These are phyloP conservation scores for Aphaenogaster rudis DNA, from an alignment of 1,140 invertebrate genomes.

Conservation along the genomic window DNA sequence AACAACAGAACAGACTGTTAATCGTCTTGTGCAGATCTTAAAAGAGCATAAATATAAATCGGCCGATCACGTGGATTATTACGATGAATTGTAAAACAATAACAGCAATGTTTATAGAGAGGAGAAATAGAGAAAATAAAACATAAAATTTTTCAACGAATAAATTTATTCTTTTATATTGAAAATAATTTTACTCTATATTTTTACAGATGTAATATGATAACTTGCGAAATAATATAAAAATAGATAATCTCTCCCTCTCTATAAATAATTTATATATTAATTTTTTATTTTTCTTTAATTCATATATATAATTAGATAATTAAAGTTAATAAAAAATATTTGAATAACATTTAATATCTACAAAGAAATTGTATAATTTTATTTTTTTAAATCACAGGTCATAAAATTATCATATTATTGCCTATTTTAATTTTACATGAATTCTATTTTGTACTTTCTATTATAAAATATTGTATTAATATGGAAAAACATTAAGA, in stretches of 20 bases:
- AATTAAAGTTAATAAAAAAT: not conserved
- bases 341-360: not conserved
- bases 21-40: slow-evolving; percentile 91
- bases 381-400: not conserved
- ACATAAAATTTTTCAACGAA: not conserved
- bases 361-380: not conserved
- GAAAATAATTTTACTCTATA: not conserved
- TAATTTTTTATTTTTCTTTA: slow-evolving; percentile 28
- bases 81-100: slow-evolving; percentile 87
- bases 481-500: not conserved
- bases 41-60: slow-evolving; percentile 91
- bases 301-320: not conserved
- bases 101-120: not conserved
- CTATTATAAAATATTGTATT: not conserved
- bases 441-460: slow-evolving; percentile 17
- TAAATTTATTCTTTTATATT: not conserved
- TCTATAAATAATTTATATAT: slow-evolving; percentile 6
- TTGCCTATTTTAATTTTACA: not conserved
- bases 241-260: not conserved
- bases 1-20: slow-evolving; percentile 92
- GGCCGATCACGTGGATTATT: slow-evolving; percentile 96
- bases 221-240: slow-evolving; percentile 6
- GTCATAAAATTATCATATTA: not conserved
- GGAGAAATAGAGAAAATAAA: not conserved
- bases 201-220: not conserved